These are phyloP conservation scores for Plodia interpunctella DNA, from an alignment of 1,140 invertebrate genomes.

Conservation along the genomic window DNA sequence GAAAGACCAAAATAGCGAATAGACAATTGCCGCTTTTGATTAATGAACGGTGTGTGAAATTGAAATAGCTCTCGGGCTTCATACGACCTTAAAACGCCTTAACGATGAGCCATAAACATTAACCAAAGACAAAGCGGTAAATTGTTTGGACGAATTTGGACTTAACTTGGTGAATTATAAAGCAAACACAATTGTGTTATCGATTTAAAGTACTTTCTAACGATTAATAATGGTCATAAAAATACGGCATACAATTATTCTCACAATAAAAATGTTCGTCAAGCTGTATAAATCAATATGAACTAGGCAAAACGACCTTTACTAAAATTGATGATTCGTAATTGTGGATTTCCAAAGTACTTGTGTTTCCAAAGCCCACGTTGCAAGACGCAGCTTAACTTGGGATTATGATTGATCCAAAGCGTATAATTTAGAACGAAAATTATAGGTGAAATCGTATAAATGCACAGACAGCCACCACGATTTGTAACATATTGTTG, in stretches of 20 bases:
- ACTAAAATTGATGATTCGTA: constrained; percentile 6
- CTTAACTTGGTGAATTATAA: background rate
- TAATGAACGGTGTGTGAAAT: constrained; percentile 49
- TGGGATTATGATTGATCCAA: constrained; percentile 22
- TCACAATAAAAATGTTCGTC: background rate
- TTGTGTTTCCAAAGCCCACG: background rate
- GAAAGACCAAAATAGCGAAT: constrained; percentile 22
- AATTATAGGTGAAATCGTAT: constrained; percentile 55
- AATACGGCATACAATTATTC: background rate
- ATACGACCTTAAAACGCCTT: constrained; percentile 23
- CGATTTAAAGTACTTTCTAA: constrained; percentile 1
- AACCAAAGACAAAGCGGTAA: constrained; percentile 2
- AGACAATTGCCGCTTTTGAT: constrained; percentile 30
- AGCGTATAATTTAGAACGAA: constrained; percentile 36
- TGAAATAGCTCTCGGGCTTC: constrained; percentile 34
- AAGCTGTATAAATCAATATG: constrained; percentile 1
- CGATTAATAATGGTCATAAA: constrained; percentile 1
- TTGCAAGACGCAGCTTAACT: constrained; percentile 6
- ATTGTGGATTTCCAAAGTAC: background rate
- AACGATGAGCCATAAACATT: background rate
- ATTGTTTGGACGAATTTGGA: background rate
- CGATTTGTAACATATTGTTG: constrained; percentile 47
- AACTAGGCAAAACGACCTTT: background rate
- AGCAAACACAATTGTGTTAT: background rate
- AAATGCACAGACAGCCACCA: constrained; percentile 33